These are phyloP conservation scores for Apodemia mormo DNA, from an alignment of 2,888 invertebrate species.

Conservation along the genomic window DNA sequence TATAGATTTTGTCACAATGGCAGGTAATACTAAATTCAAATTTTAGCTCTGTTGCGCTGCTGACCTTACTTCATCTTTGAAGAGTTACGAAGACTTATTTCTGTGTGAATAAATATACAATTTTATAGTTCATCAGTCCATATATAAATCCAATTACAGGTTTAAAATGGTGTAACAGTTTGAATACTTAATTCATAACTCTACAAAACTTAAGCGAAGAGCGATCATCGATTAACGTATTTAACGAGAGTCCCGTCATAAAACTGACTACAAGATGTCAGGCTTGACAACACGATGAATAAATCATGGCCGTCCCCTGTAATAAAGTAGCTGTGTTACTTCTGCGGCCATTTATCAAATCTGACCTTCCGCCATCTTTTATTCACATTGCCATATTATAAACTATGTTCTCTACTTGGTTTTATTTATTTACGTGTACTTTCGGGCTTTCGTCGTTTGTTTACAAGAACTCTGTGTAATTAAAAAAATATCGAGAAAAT, in stretches of 20 bases:
- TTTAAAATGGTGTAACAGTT: background rate
- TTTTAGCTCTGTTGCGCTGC: too few relatives aligned
- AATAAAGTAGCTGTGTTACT: constrained; percentile 74
- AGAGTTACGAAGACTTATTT: too few relatives aligned
- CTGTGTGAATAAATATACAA: too few relatives aligned
- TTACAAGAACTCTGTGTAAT: too few relatives aligned
- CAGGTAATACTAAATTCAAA: too few relatives aligned
- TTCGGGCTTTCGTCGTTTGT: too few relatives aligned
- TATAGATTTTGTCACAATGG: too few relatives aligned
- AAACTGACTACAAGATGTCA: constrained; percentile 64
- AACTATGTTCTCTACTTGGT: background rate
- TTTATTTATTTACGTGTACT: too few relatives aligned
- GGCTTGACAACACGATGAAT: constrained; percentile 74
- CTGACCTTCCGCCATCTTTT: constrained; percentile 14
- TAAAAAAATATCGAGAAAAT: too few relatives aligned
- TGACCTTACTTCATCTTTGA: too few relatives aligned
- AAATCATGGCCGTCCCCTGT: constrained; percentile 74
- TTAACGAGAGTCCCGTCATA: constrained; percentile 27
- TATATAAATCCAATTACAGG: too few relatives aligned
- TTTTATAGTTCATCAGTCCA: too few relatives aligned
- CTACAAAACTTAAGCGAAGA: background rate
- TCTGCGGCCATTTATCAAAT: constrained; percentile 11
- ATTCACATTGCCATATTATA: constrained; percentile 3
- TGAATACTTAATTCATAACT: background rate
- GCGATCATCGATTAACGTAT: constrained; percentile 7